Evolutionary conservation across 1,140 invertebrate genomes (phyloP).

Genomic region (Dendrolimus punctatus): DNA sequence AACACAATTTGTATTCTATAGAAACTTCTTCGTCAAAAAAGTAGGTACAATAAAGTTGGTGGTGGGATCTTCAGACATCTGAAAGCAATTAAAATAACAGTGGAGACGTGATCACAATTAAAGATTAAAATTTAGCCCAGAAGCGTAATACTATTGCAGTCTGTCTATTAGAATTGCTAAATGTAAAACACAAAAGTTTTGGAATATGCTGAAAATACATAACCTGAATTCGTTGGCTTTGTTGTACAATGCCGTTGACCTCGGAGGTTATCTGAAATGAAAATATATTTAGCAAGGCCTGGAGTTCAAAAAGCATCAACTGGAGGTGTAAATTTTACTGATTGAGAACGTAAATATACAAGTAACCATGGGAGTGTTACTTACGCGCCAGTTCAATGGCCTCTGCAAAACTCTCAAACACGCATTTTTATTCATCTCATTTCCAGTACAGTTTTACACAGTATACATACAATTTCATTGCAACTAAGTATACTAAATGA

Average conservation of each 20-base stretch:
- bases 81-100: too few relatives aligned
- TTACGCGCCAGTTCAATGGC: constrained; percentile 34
- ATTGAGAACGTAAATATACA: constrained; percentile 49
- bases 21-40: too few relatives aligned
- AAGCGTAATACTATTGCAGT: background rate
- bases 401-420: constrained; percentile 7
- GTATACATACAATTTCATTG: too few relatives aligned
- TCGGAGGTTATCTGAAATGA: constrained; percentile 40
- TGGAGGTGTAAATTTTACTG: constrained; percentile 49
- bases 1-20: too few relatives aligned
- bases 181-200: constrained; percentile 27
- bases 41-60: too few relatives aligned
- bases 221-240: constrained; percentile 52
- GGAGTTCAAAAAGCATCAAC: constrained; percentile 33
- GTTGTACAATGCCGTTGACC: constrained; percentile 47
- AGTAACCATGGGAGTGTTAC: constrained; percentile 24
- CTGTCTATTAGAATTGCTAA: constrained; percentile 37
- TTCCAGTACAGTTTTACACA: background rate
- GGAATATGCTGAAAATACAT: constrained; percentile 41
- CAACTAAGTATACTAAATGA: too few relatives aligned
- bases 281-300: constrained; percentile 48
- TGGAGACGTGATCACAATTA: too few relatives aligned
- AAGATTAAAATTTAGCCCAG: too few relatives aligned
- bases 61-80: too few relatives aligned
- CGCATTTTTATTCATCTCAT: constrained; percentile 3